Base-by-base conservation (phyloP, 1,140 invertebrate species). In the Homalodisca vitripennis region DNA sequence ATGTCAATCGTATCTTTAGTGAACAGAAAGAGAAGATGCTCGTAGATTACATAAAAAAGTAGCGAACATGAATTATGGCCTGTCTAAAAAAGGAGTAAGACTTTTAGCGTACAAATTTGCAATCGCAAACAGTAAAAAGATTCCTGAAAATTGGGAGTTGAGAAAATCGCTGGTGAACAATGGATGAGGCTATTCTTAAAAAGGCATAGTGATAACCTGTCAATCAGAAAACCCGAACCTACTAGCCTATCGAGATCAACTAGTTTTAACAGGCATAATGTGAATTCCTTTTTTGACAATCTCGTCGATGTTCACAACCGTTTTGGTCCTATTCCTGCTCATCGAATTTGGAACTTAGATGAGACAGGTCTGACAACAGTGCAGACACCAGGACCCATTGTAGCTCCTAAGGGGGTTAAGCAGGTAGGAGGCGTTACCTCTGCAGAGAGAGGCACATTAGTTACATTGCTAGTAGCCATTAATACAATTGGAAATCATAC, bases 321-420 rank as follows among this genome's bases (percentile, higher is more conserved):
- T 47, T 70, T 72, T 20, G 57, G 76, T 34, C 47, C 80, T 63
- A 70, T 69, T 51, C 77, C 77, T 57, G 62, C 80, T 69, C 69
- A 57, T n/a, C n/a, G n/a, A n/a, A 77, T 81, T 27, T 80, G 72
- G 67, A 81, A 81, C 67, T 74, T 81, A 68, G 78, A 79, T 69
- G 77, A 79, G 72, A 79, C 74, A 12, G 78, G 76, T 10, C 31
- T 76, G 13, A 76, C 76, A n/a, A 80, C 79, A 20, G 78, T 80
- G 22, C 74, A 77, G 41, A 75, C 73, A 64, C 71, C 75, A 31
- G 62, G 57, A 47, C 78, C 76, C 70, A 75, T 79, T 53, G 46
- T 79, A 46, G 75, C 76, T 30, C 26, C 14, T 22, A 77, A 67
- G 70, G 73, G 74, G 2, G 47, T 48, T 10, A 79, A 77, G 31